phyloP scores from a whole-genome alignment of 2,113 vertebrate species.

The Hippocampus comes region DNA sequence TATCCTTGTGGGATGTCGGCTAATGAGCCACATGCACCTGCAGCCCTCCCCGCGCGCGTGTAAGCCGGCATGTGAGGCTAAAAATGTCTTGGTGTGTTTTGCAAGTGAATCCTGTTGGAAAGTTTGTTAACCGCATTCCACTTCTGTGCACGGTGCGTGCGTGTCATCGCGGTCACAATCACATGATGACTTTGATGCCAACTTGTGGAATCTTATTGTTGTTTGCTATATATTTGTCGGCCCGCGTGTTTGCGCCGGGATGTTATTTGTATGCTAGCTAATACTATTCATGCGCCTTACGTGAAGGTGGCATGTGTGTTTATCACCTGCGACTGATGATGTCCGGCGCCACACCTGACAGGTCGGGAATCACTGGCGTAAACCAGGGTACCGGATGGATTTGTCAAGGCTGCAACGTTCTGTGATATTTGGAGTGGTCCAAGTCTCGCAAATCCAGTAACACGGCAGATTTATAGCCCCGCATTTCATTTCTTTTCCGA shows the following conservation, averaged over 20 bases:
- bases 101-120: not conserved
- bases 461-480: not conserved
- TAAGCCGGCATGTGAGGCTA: conserved; percentile 2
- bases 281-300: too few species aligned
- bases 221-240: too few species aligned
- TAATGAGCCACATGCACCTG: conserved; percentile 55
- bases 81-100: conserved; percentile 14
- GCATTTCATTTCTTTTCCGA: conserved; percentile 34
- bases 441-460: not conserved
- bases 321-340: too few species aligned
- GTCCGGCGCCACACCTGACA: too few species aligned
- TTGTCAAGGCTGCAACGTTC: too few species aligned
- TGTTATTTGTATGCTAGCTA: not conserved
- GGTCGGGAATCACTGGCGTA: too few species aligned
- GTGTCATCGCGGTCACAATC: not conserved
- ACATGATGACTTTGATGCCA: not conserved
- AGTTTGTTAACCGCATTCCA: not conserved
- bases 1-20: conserved; percentile 59
- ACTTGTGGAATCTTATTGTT: not conserved
- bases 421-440: not conserved
- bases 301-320: too few species aligned
- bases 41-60: conserved; percentile 7
- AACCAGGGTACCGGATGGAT: too few species aligned
- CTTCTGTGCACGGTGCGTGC: not conserved
- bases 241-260: too few species aligned